phyloP scores from a whole-genome alignment of 2,888 invertebrate genomes.

The Tubulanus polymorphus region DNA sequence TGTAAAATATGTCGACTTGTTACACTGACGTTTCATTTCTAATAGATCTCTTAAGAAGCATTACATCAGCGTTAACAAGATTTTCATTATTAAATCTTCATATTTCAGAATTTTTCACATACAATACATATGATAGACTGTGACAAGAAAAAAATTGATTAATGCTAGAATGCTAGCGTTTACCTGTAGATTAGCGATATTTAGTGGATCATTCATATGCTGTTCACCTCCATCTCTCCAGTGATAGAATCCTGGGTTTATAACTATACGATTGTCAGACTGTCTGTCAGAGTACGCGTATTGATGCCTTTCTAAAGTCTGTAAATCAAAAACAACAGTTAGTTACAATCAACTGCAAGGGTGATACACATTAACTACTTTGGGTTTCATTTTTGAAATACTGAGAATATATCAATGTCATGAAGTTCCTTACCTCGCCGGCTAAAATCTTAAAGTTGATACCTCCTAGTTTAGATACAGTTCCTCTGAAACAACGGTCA shows the following conservation, averaged over 20 bases:
- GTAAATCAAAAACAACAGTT: background rate
- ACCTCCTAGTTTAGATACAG: conserved; percentile 77
- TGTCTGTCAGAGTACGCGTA: conserved; percentile 68
- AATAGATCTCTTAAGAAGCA: too few species aligned
- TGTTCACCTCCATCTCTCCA: conserved; percentile 96
- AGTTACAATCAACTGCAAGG: background rate
- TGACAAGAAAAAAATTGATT: too few species aligned
- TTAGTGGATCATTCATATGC: conserved; percentile 93
- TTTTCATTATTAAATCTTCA: too few species aligned
- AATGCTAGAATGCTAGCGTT: conserved; percentile 4
- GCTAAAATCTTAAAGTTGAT: conserved; percentile 83
- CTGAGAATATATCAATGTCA: background rate
- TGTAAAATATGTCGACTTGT: too few species aligned
- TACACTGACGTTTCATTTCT: too few species aligned
- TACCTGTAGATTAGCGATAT: conserved; percentile 72
- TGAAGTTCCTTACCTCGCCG: conserved; percentile 60
- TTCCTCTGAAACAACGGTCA: conserved; percentile 83
- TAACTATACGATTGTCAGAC: conserved; percentile 70
- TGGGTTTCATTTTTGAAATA: too few species aligned
- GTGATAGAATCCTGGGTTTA: conserved; percentile 91
- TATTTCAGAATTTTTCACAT: too few species aligned
- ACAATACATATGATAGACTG: too few species aligned
- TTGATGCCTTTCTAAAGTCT: conserved; percentile 63
- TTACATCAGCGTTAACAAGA: too few species aligned
- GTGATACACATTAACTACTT: background rate